Base-by-base conservation (phyloP, 2,113 vertebrate genomes). In the Spizaetus ornatus region DNA sequence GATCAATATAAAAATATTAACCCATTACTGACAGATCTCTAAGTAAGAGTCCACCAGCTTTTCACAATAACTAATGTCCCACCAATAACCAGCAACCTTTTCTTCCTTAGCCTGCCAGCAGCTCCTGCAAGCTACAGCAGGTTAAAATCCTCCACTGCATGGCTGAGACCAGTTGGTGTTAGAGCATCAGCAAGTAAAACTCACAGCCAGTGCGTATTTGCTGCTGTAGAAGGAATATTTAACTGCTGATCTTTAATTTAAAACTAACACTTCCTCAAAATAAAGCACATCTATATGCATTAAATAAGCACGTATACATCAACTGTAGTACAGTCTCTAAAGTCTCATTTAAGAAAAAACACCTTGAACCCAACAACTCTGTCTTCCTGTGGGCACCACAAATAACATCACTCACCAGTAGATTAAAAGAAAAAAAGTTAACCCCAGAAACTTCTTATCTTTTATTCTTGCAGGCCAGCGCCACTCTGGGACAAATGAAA, bases 191-290 rank as follows among this genome's bases (percentile, higher is more conserved):
- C 76, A 94, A 89, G 21, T 26, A 42, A 67, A 76, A 94, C 70
- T 62, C 18, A 4, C 80, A 94, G 69, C 31, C 47, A 71, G 40
- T 52, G 47, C 1, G 0, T 29, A 94, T 83, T 62, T 62, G 48
- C 61, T 43, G 9, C 72, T 27, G 29, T 23, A 92, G 56, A 95
- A 81, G 3, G 62, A 95, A 91, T 86, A 91, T 81, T 84, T 86
- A 88, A 81, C 72, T 92, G 52, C 40, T 95, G 82, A 92, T 55
- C 80, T 92, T 95, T 80, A 92, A 95, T 86, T 84, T 87, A 85
- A 95, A 97, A 87, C 73, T 82, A 95, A 94, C 86, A 78, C 82
- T 62, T 96, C n/a, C 94, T 65, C 72, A 95, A 97, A 97, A 90
- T 78, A 95, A 89, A 89, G 29, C 56, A 88, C 76, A 94, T 83